phyloP scores from a whole-genome alignment of 64 coral and sea anemone species.

The Dendronephthya gigantea region DNA sequence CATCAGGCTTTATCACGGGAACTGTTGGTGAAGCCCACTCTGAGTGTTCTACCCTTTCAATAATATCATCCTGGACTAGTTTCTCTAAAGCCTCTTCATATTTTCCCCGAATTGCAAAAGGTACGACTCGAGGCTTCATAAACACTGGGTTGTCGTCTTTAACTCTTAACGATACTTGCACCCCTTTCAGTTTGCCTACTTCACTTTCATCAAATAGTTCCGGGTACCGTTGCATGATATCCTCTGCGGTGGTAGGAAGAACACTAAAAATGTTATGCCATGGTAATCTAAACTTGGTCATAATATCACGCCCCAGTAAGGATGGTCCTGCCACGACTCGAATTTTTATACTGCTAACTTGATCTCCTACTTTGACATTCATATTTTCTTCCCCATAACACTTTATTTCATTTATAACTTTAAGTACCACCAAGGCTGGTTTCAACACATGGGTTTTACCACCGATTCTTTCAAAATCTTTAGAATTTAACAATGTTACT shows the following conservation, averaged over 20 bases:
- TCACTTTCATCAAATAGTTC: constrained; percentile 40
- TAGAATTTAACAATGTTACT: constrained; percentile 31
- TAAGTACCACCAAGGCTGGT: constrained; percentile 22
- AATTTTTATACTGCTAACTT: constrained; percentile 1
- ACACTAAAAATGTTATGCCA: constrained; percentile 41
- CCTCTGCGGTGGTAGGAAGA: constrained; percentile 37
- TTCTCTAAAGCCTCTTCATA: not conserved
- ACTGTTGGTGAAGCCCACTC: constrained; percentile 55
- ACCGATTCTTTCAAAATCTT: constrained; percentile 32
- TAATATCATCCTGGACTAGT: constrained; percentile 19
- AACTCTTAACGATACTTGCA: constrained; percentile 35
- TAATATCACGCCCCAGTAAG: constrained; percentile 37
- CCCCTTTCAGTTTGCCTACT: constrained; percentile 41
- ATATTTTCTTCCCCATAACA: no score
- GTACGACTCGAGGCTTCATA: constrained; percentile 17
- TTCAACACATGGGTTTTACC: constrained; percentile 16
- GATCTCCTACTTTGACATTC: no score
- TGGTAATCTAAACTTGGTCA: constrained; percentile 45
- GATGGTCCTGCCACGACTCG: constrained; percentile 32
- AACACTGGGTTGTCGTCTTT: constrained; percentile 34
- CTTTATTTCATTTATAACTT: no score
- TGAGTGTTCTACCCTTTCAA: constrained; percentile 8
- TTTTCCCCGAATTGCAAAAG: constrained; percentile 26
- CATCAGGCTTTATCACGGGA: constrained; percentile 35
- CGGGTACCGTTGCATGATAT: constrained; percentile 34